Conservation (phyloP, 2,797 vertebrate species). For the Crocidura indochinensis region DNA sequence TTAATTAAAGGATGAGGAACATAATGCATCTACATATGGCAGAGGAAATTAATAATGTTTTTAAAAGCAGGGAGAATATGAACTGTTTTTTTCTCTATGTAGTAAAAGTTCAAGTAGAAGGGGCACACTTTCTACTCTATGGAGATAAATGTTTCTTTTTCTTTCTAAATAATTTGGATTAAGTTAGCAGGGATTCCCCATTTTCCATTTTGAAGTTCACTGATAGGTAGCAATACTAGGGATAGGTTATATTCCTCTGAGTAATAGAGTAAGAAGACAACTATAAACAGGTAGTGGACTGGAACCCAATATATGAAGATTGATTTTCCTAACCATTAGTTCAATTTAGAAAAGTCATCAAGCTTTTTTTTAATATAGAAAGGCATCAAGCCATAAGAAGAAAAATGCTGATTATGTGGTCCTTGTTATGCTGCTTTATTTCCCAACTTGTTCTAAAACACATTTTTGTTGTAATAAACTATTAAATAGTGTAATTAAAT, state of each 20-base stretch:
- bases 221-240: neutral
- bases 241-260: neutral
- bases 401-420: neutral
- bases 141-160: too few relatives aligned
- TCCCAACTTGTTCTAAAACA: conserved; percentile 21
- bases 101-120: neutral
- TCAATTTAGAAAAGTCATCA: neutral
- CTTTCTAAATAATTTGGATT: conserved; percentile 36
- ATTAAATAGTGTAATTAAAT: neutral
- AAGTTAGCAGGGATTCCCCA: neutral
- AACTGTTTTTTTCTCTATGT: neutral
- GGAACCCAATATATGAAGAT: rapidly evolving
- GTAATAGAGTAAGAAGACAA: neutral
- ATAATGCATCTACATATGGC: neutral
- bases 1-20: conserved; percentile 11
- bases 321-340: neutral
- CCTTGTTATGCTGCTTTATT: neutral
- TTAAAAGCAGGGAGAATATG: neutral
- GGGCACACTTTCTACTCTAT: neutral
- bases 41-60: neutral
- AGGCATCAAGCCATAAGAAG: too few relatives aligned
- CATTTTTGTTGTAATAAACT: neutral
- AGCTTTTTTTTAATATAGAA: too few relatives aligned
- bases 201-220: conserved; percentile 48
- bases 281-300: too few relatives aligned